These are phyloP conservation scores for Moxostoma hubbsi DNA, from an alignment of 2,797 vertebrate species.

Conservation along the genomic window DNA sequence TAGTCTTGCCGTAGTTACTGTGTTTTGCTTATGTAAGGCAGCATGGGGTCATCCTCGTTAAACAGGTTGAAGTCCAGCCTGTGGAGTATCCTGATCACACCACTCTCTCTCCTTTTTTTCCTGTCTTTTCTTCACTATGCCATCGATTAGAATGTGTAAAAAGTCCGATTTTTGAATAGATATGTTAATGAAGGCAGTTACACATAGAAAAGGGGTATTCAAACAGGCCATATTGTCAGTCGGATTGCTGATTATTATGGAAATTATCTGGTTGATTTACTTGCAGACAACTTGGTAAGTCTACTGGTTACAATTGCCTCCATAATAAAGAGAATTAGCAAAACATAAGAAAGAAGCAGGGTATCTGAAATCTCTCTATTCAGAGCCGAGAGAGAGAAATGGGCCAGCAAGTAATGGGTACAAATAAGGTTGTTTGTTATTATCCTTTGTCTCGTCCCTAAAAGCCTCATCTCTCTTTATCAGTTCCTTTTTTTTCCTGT, in stretches of 20 bases:
- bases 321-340: conserved; percentile 31
- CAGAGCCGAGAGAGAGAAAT: conserved; percentile 51
- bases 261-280: conserved; percentile 39
- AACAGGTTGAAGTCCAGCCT: no score
- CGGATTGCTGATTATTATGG: conserved; percentile 61
- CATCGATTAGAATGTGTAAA: not conserved
- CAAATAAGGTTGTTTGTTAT: conserved; percentile 45
- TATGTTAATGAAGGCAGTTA: conserved; percentile 22
- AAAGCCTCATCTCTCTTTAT: conserved; percentile 5
- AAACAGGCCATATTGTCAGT: conserved; percentile 25
- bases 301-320: not conserved
- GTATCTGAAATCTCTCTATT: conserved; percentile 37
- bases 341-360: conserved; percentile 21
- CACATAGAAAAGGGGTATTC: conserved; percentile 3
- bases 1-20: no score
- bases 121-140: no score
- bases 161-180: conserved; percentile 14
- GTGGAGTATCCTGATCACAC: no score
- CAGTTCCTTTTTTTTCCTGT: not conserved
- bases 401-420: conserved; percentile 46
- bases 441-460: conserved; percentile 23
- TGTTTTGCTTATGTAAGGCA: no score
- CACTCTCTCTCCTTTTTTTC: no score
- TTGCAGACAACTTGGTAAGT: not conserved
- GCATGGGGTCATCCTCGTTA: no score